A percentile compares a stretch with the other conserved stretches of the same genome.
Evolutionary conservation across 2,113 vertebrate genomes (phyloP).

Genomic region (Cheirogaleus medius): DNA sequence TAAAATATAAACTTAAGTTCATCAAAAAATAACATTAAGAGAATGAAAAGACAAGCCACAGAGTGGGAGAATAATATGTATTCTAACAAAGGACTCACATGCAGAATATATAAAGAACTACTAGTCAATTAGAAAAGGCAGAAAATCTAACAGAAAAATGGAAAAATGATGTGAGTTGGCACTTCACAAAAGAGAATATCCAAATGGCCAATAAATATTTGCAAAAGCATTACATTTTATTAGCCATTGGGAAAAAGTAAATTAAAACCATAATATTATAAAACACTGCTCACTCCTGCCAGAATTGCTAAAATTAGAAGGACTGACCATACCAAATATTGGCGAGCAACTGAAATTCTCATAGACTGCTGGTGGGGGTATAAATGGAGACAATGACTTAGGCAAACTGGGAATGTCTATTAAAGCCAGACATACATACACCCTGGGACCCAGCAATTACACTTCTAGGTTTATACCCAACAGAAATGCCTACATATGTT

Average conservation of each 20-base stretch:
- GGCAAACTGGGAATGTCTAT: not conserved
- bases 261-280: not conserved
- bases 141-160: not conserved
- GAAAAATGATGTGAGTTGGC: not conserved
- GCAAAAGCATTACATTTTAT: not conserved
- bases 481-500: not conserved
- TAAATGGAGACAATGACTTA: not conserved
- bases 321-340: not conserved
- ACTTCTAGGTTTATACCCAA: not conserved
- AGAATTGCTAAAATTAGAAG: not conserved
- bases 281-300: not conserved
- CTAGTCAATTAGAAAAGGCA: not conserved
- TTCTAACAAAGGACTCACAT: not conserved
- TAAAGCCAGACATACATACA: not conserved
- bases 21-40: not conserved
- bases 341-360: not conserved
- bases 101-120: not conserved
- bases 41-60: not conserved
- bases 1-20: not conserved
- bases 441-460: not conserved
- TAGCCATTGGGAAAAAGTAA: not conserved
- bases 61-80: not conserved
- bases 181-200: not conserved
- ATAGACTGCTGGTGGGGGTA: not conserved
- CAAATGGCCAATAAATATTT: not conserved